These are phyloP conservation scores for Andrena fulva DNA, from an alignment of 2,888 invertebrate genomes.

Conservation along the genomic window DNA sequence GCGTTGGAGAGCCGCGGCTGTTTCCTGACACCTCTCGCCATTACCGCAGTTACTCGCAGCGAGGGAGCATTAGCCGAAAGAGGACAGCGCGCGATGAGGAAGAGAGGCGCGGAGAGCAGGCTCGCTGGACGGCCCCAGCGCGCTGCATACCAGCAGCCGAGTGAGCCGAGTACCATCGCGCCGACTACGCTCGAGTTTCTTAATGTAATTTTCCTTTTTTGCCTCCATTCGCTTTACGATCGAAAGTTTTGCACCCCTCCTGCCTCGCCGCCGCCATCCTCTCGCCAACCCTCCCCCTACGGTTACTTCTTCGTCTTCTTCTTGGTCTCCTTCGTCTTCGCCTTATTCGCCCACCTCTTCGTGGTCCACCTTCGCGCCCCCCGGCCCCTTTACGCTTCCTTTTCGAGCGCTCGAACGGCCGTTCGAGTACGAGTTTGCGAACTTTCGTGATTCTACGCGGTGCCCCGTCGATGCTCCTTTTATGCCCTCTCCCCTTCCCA, in stretches of 20 bases:
- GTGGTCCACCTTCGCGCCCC: conserved; percentile 50
- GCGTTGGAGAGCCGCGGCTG: background rate
- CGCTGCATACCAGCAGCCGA: conserved; percentile 60
- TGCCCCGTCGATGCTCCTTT: conserved; percentile 32
- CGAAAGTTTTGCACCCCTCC: conserved; percentile 79
- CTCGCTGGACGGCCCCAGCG: conserved; percentile 51
- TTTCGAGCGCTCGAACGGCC: conserved; percentile 52
- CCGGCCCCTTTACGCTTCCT: conserved; percentile 40
- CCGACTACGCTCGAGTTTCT: conserved; percentile 80
- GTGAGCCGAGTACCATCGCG: conserved; percentile 57
- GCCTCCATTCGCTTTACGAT: conserved; percentile 82
- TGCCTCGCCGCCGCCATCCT: conserved; percentile 27
- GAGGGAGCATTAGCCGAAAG: conserved; percentile 21
- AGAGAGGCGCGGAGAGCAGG: conserved; percentile 18
- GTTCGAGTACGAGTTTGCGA: conserved; percentile 68
- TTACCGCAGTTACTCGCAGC: conserved; percentile 53
- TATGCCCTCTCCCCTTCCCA: background rate
- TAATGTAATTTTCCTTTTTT: conserved; percentile 83
- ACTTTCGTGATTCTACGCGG: conserved; percentile 67
- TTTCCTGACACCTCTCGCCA: conserved; percentile 25
- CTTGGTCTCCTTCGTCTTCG: conserved; percentile 8
- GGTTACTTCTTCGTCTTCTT: conserved; percentile 24
- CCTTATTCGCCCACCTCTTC: conserved; percentile 39
- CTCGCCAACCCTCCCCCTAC: conserved; percentile 17
- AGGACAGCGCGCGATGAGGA: conserved; percentile 22